Conservation (phyloP, 2,888 invertebrate species). For the Alloplasta piceator region DNA sequence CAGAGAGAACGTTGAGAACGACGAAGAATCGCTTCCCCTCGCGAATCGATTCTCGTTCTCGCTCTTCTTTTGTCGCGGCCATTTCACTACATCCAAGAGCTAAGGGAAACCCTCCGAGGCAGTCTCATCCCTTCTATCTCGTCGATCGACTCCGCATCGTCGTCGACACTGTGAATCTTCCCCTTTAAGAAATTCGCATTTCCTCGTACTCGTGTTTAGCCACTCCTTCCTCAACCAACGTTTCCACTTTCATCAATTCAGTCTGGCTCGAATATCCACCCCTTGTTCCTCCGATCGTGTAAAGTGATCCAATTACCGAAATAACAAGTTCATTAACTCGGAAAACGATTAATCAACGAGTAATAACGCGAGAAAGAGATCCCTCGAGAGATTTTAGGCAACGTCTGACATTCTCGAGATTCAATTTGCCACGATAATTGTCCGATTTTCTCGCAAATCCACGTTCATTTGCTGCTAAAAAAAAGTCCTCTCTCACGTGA, state of each 20-base stretch:
- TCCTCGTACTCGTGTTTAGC: constrained; percentile 15
- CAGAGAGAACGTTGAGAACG: not conserved
- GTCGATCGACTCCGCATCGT: constrained; percentile 55
- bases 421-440: constrained; percentile 3
- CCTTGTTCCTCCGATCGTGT: constrained; percentile 17
- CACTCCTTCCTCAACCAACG: not conserved
- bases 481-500: not conserved
- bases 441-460: not conserved
- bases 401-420: not conserved
- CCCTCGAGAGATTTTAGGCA: not conserved
- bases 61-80: constrained; percentile 57
- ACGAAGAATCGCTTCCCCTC: constrained; percentile 36
- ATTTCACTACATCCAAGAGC: constrained; percentile 45
- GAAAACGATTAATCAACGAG: constrained; percentile 36
- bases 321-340: constrained; percentile 56
- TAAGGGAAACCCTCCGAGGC: constrained; percentile 32
- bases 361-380: not conserved
- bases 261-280: constrained; percentile 19
- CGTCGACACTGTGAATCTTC: constrained; percentile 45
- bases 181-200: constrained; percentile 55
- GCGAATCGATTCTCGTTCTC: constrained; percentile 45
- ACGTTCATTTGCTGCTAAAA: not conserved
- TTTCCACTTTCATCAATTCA: constrained; percentile 27
- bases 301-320: constrained; percentile 58
- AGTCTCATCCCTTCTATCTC: constrained; percentile 22